Percentiles rank a stretch among this genome's conserved stretches.
Conservation (phyloP, 1,140 invertebrate genomes). For the Cephus cinctus region DNA sequence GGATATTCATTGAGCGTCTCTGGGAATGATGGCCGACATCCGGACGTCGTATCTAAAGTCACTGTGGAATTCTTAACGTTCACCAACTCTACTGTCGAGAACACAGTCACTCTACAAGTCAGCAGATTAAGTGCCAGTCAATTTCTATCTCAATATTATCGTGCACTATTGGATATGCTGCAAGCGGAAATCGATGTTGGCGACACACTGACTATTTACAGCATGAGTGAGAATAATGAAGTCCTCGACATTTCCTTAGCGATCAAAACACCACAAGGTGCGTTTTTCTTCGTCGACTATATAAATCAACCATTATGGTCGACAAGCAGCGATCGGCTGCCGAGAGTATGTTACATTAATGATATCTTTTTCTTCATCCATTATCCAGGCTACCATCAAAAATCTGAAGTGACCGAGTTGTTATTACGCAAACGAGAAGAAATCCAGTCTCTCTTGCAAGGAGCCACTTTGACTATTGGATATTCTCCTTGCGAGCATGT, state of each 20-base stretch:
- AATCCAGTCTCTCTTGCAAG: constrained; percentile 64
- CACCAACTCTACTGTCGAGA: constrained; percentile 77
- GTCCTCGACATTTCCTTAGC: constrained; percentile 67
- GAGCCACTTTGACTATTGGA: constrained; percentile 60
- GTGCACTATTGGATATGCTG: constrained; percentile 69
- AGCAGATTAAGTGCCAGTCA: constrained; percentile 69
- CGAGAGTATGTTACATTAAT: too few relatives aligned
- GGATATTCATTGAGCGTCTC: constrained; percentile 75
- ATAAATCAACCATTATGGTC: too few relatives aligned
- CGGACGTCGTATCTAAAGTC: constrained; percentile 80
- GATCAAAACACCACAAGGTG: constrained; percentile 55
- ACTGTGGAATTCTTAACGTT: constrained; percentile 79
- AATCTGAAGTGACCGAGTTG: constrained; percentile 63
- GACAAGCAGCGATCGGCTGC: too few relatives aligned
- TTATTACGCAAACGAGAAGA: constrained; percentile 64
- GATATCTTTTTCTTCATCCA: too few relatives aligned
- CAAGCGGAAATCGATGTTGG: constrained; percentile 64
- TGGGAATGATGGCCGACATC: constrained; percentile 87
- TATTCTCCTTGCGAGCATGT: constrained; percentile 72
- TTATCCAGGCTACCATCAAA: constrained; percentile 60
- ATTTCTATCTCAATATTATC: constrained; percentile 76
- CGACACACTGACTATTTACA: constrained; percentile 70
- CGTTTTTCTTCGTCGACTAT: constrained; percentile 42
- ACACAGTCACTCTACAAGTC: constrained; percentile 77
- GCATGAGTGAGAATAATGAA: constrained; percentile 66